Conservation (phyloP, 1,140 invertebrate species). For the Tetranychus cinnabarinus region DNA sequence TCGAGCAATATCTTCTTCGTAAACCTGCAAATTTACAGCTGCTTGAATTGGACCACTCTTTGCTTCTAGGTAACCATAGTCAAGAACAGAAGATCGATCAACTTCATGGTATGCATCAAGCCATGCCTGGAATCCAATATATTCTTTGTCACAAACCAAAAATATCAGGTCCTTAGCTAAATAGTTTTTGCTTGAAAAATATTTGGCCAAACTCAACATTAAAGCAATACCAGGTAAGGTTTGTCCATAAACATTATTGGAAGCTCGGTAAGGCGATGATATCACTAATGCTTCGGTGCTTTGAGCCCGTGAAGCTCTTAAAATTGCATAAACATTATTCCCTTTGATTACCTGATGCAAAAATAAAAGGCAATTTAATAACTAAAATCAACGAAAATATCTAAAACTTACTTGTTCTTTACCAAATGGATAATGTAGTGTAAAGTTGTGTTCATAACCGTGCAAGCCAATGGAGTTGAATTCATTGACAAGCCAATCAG, state of each 20-base stretch:
- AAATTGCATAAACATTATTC: conserved; percentile 78
- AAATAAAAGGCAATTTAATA: conserved; percentile 2
- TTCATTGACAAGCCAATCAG: conserved; percentile 50
- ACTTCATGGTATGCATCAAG: conserved; percentile 74
- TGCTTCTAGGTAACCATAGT: conserved; percentile 28
- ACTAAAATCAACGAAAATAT: neutral
- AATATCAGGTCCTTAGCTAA: conserved; percentile 97
- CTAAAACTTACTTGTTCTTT: conserved; percentile 32
- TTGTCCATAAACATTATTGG: conserved; percentile 32
- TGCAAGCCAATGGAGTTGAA: conserved; percentile 63
- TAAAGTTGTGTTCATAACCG: conserved; percentile 72
- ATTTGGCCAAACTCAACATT: conserved; percentile 65
- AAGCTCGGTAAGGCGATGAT: conserved; percentile 52
- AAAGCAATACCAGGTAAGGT: conserved; percentile 66
- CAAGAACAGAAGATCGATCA: neutral
- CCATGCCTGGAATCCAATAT: conserved; percentile 79
- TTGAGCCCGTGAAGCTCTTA: conserved; percentile 58
- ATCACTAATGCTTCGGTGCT: conserved; percentile 78
- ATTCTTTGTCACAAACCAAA: conserved; percentile 75
- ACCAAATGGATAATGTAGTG: conserved; percentile 57
- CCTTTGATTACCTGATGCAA: conserved; percentile 39
- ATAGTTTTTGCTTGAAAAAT: conserved; percentile 39
- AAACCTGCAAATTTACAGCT: conserved; percentile 76
- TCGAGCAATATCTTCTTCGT: conserved; percentile 38
- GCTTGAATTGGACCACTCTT: conserved; percentile 59